Base-by-base conservation (phyloP, 2,797 vertebrate species). In the Hippocampus kuda region DNA sequence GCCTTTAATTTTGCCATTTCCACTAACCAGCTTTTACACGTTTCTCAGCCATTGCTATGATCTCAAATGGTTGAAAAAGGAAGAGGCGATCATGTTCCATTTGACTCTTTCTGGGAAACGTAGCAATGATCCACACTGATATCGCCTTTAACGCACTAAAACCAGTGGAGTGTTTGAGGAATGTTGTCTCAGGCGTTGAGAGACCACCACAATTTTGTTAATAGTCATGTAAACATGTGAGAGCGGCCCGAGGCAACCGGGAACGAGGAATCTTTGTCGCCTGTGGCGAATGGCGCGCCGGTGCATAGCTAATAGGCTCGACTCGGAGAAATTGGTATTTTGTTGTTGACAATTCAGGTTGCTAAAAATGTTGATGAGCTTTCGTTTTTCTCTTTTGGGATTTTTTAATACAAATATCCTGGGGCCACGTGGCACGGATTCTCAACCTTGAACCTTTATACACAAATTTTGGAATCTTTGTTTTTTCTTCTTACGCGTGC, bases 151-250 rank as follows among this genome's bases (percentile, higher is more conserved):
- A 61, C 18, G 11, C 18, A 22, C 60, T 38, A 41, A 62, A 61
- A 61, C 59, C 30, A 38, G 30, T 22, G 59, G 30, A 61, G 15
- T 30, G 8, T 61, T 30, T 61, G 38, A 34, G 34, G 59, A 34
- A 18, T 22, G 26, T 61, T 18, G 15, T 61, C 30, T 20, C 18
- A 8, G 59, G 10, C 57, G 5, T 16, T 16, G 16, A 60, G 27
- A 60, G 57, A 60, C 13, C 57, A 34, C 15, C 16, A 49, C 48
- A 30, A 60, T 60, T 30, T 60, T 60, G 30, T 34, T 34, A 34
- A 60, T 16, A 5, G 59, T 34, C 59, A 34, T 18, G 59, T 61
- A 61, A 61, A 61, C 15, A 60, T 60, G 59, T 61, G 59, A 61
- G 34, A 61, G 16, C 16, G 15, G 59, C 59, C 30, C 59, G 26